Conservation (phyloP, 2,797 vertebrate genomes). For the Molossus molossus region DNA sequence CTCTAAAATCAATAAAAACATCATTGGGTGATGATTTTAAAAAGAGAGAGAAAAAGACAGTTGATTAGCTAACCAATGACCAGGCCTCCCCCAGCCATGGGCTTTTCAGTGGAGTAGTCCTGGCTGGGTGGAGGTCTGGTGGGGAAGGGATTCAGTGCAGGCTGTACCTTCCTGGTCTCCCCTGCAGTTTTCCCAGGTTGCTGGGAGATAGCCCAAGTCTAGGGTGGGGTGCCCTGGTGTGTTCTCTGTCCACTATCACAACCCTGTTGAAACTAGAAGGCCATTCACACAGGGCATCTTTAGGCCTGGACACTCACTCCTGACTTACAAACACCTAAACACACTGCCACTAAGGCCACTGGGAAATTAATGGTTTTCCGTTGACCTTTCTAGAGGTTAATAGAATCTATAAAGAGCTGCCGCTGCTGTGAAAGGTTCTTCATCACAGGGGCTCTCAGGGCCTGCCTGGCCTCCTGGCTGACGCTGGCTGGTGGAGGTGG, state of each 20-base stretch:
- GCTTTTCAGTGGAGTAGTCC: neutral
- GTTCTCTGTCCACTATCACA: neutral
- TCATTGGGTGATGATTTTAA: neutral
- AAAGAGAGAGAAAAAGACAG: neutral
- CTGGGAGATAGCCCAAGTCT: neutral
- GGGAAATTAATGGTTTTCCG: slow-evolving; percentile 70
- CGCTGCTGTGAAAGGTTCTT: neutral
- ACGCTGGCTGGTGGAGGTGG: neutral
- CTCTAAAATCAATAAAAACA: neutral
- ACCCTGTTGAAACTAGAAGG: neutral
- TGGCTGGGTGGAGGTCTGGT: neutral
- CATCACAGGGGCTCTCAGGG: neutral
- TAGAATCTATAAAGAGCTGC: slow-evolving; percentile 42
- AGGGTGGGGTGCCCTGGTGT: accelerated
- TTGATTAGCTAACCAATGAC: neutral
- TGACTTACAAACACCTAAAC: neutral
- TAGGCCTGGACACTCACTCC: neutral
- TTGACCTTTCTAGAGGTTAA: slow-evolving; percentile 46
- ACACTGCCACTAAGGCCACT: neutral
- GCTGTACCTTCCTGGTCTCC: neutral
- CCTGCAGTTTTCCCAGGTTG: neutral
- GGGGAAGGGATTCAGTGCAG: neutral
- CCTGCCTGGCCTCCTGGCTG: neutral
- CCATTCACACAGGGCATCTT: neutral
- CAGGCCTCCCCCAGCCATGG: neutral